phyloP scores from a whole-genome alignment of 2,888 invertebrate species.

The Labia minor region DNA sequence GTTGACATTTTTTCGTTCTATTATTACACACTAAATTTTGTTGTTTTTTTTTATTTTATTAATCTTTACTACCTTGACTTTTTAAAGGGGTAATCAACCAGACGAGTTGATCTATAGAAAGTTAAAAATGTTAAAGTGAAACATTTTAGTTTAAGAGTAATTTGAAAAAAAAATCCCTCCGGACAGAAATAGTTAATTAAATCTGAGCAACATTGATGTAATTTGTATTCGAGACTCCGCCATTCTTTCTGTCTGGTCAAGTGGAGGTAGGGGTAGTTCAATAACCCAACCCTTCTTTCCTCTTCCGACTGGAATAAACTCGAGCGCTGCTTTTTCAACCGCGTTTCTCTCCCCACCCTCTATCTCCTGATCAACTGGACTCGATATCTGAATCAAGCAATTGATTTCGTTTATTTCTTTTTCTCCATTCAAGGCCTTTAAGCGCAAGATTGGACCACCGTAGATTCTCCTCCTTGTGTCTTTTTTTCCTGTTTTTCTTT shows the following conservation, averaged over 20 bases:
- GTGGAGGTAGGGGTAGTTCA: neutral
- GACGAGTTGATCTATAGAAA: too few species aligned
- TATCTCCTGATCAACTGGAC: neutral
- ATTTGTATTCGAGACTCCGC: neutral
- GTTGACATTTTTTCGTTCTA: too few species aligned
- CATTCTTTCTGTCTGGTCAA: neutral
- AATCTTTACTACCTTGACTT: too few species aligned
- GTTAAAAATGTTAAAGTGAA: too few species aligned
- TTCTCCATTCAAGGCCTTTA: neutral
- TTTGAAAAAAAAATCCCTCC: too few species aligned
- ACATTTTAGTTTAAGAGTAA: too few species aligned
- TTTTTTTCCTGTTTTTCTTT: neutral
- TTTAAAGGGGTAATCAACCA: too few species aligned
- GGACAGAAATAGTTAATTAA: too few species aligned
- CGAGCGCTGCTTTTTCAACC: neutral
- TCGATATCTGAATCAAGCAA: neutral
- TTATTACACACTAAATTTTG: too few species aligned
- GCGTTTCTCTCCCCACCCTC: neutral
- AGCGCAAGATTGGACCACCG: neutral
- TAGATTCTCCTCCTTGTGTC: neutral
- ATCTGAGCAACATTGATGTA: neutral
- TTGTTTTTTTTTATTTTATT: too few species aligned
- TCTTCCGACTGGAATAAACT: neutral
- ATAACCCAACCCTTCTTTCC: neutral
- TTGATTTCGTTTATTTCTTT: conserved; percentile 13